phyloP scores from a whole-genome alignment of 2,888 invertebrate genomes.

The Euzetes globulus region DNA sequence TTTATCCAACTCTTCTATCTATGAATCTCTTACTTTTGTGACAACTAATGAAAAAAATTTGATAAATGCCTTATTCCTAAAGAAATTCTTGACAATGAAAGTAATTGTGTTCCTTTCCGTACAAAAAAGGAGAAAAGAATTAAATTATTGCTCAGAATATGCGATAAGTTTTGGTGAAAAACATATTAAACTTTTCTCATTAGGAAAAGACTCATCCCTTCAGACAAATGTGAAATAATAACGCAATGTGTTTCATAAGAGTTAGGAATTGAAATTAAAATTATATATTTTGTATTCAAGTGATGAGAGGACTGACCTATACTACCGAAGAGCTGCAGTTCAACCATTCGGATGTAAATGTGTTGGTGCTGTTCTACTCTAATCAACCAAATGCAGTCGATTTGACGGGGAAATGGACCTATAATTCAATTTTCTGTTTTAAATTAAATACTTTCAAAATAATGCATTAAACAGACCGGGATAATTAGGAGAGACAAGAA shows the following conservation, averaged over 20 bases:
- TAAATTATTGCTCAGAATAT: no score
- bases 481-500: slow-evolving; percentile 49
- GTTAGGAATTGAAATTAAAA: no score
- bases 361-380: slow-evolving; percentile 47
- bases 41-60: neutral
- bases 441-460: neutral
- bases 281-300: no score
- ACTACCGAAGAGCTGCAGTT: slow-evolving; percentile 48
- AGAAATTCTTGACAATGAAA: neutral
- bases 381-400: slow-evolving; percentile 50
- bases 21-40: no score
- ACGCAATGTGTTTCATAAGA: no score
- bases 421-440: neutral
- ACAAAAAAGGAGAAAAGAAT: no score
- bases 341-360: slow-evolving; percentile 48
- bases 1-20: no score
- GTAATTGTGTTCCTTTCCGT: neutral
- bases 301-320: slow-evolving; percentile 42
- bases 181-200: no score
- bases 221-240: no score
- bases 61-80: neutral
- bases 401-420: slow-evolving; percentile 46
- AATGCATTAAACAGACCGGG: slow-evolving; percentile 41
- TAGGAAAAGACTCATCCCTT: no score
- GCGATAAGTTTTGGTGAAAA: no score